Conservation (phyloP, 1,140 invertebrate species). For the Leptoteleia sp. region DNA sequence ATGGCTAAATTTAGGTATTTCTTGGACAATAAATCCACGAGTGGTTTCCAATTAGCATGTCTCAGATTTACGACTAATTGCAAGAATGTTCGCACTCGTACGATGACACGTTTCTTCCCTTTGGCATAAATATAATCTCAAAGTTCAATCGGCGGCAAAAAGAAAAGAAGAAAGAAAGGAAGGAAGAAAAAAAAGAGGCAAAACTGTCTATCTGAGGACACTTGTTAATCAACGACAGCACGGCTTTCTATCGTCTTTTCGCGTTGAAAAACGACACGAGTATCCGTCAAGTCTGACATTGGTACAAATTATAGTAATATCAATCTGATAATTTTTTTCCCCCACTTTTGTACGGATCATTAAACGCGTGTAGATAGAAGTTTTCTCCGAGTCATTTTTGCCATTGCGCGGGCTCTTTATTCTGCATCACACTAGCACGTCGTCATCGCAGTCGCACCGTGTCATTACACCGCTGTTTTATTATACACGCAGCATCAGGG, state of each 20-base stretch:
- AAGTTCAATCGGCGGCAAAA: constrained; percentile 8
- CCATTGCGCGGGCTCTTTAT: constrained; percentile 19
- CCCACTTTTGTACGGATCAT: constrained; percentile 16
- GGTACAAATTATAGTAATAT: constrained; percentile 40
- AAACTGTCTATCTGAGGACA: constrained; percentile 21
- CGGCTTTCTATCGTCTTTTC: constrained; percentile 23
- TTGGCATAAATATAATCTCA: neutral
- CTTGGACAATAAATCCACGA: neutral
- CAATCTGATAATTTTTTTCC: constrained; percentile 35
- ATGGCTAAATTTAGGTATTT: constrained; percentile 1
- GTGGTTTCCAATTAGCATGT: constrained; percentile 13
- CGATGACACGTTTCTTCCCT: constrained; percentile 7
- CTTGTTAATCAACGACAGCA: neutral
- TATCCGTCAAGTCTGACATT: constrained; percentile 16
- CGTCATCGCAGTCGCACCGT: constrained; percentile 25
- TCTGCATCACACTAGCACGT: constrained; percentile 36
- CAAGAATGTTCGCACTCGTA: neutral
- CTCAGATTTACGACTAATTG: constrained; percentile 9
- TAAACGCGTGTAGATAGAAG: constrained; percentile 30
- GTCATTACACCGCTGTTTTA: constrained; percentile 42
- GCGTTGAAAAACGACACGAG: constrained; percentile 5
- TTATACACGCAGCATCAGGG: constrained; percentile 41
- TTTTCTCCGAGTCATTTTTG: constrained; percentile 34
- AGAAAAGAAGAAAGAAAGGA: no score
- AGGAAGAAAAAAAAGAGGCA: no score